A percentile compares a stretch with the other conserved stretches of the same genome.
These are phyloP conservation scores for Acanthococcus lagerstroemiae DNA, from an alignment of 2,888 invertebrate genomes.

Conservation along the genomic window DNA sequence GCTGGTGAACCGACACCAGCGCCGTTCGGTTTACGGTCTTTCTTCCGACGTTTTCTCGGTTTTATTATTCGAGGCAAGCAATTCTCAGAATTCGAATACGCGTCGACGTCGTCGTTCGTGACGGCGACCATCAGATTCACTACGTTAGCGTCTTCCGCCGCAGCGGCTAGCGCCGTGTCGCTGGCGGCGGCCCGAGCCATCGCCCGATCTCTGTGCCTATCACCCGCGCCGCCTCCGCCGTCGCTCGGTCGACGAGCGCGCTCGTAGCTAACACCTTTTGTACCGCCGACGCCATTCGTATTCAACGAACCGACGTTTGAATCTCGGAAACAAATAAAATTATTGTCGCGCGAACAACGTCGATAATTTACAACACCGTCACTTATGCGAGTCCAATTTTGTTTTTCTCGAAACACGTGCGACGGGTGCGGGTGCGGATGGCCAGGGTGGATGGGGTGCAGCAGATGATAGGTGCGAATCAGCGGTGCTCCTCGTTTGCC, in stretches of 20 bases:
- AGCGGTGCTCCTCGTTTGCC: constrained; percentile 80
- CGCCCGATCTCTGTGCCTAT: not conserved
- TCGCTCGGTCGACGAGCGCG: too few relatives aligned
- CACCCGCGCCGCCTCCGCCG: not conserved
- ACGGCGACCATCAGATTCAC: too few relatives aligned
- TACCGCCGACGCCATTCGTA: too few relatives aligned
- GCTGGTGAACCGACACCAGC: not conserved
- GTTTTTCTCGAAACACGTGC: not conserved
- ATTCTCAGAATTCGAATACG: constrained; percentile 46
- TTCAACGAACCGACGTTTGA: too few relatives aligned
- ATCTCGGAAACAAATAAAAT: too few relatives aligned
- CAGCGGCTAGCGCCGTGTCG: not conserved
- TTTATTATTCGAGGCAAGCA: constrained; percentile 80
- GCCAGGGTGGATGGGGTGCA: too few relatives aligned
- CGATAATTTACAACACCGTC: too few relatives aligned
- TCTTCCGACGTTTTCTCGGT: constrained; percentile 79
- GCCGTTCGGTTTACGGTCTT: constrained; percentile 61
- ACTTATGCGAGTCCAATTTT: not conserved
- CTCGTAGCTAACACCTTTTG: too few relatives aligned
- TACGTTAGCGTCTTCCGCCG: not conserved
- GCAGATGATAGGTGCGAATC: constrained; percentile 53
- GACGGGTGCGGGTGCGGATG: too few relatives aligned
- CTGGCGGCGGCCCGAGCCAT: not conserved
- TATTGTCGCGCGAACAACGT: too few relatives aligned
- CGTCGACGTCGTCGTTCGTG: constrained; percentile 33